Evolutionary conservation across 2,113 vertebrate species (phyloP).

Genomic region (Melanerpes formicivorus): DNA sequence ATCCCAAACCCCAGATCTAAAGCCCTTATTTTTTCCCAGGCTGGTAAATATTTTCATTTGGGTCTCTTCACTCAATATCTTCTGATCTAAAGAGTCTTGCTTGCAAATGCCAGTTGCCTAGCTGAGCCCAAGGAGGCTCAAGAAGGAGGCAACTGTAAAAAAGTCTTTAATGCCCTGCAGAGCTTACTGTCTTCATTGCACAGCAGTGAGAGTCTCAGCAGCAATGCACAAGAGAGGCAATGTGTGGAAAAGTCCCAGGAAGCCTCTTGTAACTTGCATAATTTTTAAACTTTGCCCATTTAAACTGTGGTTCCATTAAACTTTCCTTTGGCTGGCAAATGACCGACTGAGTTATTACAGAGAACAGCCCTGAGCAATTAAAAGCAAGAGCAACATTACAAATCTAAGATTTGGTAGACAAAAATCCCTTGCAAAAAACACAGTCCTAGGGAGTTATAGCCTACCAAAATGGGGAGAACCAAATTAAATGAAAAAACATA

Average conservation of each 20-base stretch:
- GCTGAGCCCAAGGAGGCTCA: neutral
- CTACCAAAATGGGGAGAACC: constrained; percentile 23
- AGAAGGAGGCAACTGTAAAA: neutral
- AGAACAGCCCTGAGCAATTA: constrained; percentile 37
- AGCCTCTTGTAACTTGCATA: neutral
- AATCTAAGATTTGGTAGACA: neutral
- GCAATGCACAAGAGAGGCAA: neutral
- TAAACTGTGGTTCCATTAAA: constrained; percentile 48
- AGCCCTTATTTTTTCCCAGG: neutral
- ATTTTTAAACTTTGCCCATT: constrained; percentile 4
- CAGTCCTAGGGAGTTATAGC: neutral
- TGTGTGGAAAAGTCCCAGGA: neutral
- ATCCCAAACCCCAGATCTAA: neutral
- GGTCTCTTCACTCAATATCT: neutral
- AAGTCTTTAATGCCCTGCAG: neutral
- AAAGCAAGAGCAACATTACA: constrained; percentile 19
- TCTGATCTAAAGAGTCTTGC: neutral
- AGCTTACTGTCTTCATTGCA: neutral
- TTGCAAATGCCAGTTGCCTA: neutral
- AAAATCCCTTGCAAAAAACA: constrained; percentile 42
- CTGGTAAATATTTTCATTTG: neutral
- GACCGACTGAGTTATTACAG: neutral
- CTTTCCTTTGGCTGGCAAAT: constrained; percentile 17
- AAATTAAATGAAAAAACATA: constrained; percentile 68
- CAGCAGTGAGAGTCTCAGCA: fast-evolving